Percentiles rank a stretch among this genome's conserved stretches.
phyloP scores from a whole-genome alignment of 2,113 vertebrate genomes.

The Lasiurus borealis region DNA sequence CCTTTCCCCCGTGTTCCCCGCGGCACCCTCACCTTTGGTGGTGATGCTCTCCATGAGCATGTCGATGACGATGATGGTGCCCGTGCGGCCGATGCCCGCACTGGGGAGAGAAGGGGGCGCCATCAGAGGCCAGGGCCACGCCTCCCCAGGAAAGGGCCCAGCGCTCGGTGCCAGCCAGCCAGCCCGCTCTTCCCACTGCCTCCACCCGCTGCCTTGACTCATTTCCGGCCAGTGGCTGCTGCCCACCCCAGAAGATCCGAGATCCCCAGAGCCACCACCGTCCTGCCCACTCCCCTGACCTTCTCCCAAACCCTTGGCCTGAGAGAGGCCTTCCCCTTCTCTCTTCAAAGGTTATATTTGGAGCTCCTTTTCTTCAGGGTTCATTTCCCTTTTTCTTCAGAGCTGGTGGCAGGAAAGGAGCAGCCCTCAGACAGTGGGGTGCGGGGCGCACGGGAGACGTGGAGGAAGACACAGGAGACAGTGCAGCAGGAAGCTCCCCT shows the following conservation, averaged over 20 bases:
- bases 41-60: constrained; percentile 95
- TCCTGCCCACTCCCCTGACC: background rate
- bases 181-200: background rate
- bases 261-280: background rate
- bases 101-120: constrained; percentile 85
- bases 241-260: background rate
- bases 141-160: background rate
- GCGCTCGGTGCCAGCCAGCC: background rate
- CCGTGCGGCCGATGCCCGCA: constrained; percentile 97
- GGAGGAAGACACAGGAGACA: too few species aligned
- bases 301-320: background rate
- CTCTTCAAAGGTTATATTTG: background rate
- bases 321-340: background rate
- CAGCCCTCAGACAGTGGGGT: background rate
- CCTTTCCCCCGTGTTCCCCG: accelerated
- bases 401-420: background rate
- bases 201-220: background rate
- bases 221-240: background rate
- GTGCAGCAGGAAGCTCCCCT: background rate
- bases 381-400: constrained; percentile 55
- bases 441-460: background rate
- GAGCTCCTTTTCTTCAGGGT: background rate
- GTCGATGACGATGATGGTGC: constrained; percentile 97
- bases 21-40: constrained; percentile 89
- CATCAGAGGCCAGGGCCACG: constrained; percentile 37